Percentiles rank a stretch among this genome's conserved stretches.
phyloP scores from a whole-genome alignment of 2,888 invertebrate species.

The Clivina fossor region DNA sequence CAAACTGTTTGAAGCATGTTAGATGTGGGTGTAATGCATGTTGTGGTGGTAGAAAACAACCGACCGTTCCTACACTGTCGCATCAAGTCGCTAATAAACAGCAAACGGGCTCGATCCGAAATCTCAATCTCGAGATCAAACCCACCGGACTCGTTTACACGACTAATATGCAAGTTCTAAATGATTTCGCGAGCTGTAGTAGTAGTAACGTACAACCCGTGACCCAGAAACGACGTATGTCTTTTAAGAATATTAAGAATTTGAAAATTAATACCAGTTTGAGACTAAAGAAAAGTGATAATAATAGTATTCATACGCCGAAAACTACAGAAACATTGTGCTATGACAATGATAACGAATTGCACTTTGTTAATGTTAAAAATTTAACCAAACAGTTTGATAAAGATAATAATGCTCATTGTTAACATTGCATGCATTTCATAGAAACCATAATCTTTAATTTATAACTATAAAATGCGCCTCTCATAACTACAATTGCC shows the following conservation, averaged over 20 bases:
- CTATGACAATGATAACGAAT: slow-evolving; percentile 30
- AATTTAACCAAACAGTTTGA: slow-evolving; percentile 43
- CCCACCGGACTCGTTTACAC: slow-evolving; percentile 65
- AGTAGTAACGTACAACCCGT: slow-evolving; percentile 21
- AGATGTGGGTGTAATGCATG: slow-evolving; percentile 50
- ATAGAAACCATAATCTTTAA: neutral
- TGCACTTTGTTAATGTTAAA: slow-evolving; percentile 42
- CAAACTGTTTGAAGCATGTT: slow-evolving; percentile 47
- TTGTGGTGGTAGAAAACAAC: slow-evolving; percentile 44
- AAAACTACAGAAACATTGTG: slow-evolving; percentile 27
- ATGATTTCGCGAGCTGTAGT: slow-evolving; percentile 41
- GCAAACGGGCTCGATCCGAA: slow-evolving; percentile 36
- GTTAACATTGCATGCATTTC: slow-evolving; percentile 9
- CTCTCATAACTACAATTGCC: too few species aligned
- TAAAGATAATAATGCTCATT: slow-evolving; percentile 9
- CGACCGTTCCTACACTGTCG: slow-evolving; percentile 41
- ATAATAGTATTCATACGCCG: slow-evolving; percentile 35
- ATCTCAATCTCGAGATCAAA: slow-evolving; percentile 57
- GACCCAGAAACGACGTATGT: slow-evolving; percentile 38
- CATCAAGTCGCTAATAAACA: slow-evolving; percentile 41
- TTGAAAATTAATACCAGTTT: slow-evolving; percentile 43
- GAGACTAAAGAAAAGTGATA: slow-evolving; percentile 33
- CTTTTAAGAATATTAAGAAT: slow-evolving; percentile 47
- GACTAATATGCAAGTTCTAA: slow-evolving; percentile 62
- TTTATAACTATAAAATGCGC: too few species aligned